A percentile compares a stretch with the other conserved stretches of the same genome.
Evolutionary conservation across 2,888 invertebrate genomes (phyloP).

Genomic region (Cerastis rubricosa): DNA sequence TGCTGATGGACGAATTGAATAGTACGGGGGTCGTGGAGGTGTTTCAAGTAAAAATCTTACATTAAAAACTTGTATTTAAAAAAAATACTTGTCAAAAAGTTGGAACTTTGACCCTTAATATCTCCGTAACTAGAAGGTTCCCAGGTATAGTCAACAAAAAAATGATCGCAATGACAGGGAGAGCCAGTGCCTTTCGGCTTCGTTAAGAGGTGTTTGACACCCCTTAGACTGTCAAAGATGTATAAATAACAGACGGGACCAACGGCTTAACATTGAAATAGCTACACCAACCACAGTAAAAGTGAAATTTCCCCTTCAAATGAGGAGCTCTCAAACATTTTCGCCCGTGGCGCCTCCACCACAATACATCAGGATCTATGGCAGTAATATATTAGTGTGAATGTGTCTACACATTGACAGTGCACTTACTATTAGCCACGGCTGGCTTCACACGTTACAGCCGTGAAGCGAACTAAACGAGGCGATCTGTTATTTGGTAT

Average conservation of each 20-base stretch:
- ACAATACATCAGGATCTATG: conserved; percentile 45
- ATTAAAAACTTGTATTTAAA: too few species aligned
- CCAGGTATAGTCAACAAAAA: too few species aligned
- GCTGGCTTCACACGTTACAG: conserved; percentile 57
- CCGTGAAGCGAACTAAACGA: conserved; percentile 63
- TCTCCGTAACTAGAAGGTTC: too few species aligned
- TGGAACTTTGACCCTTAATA: too few species aligned
- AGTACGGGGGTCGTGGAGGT: too few species aligned
- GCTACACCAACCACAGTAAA: not conserved
- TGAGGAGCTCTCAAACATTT: conserved; percentile 30
- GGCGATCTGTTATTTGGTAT: conserved; percentile 52
- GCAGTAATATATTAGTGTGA: conserved; percentile 49
- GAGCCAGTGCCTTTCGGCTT: too few species aligned
- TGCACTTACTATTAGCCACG: conserved; percentile 66
- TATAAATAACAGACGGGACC: not conserved
- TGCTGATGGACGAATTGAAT: too few species aligned
- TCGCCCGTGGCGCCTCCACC: conserved; percentile 25
- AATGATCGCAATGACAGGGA: too few species aligned
- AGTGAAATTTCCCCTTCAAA: conserved; percentile 16
- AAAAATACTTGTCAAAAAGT: too few species aligned
- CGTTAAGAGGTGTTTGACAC: too few species aligned
- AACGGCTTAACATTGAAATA: not conserved
- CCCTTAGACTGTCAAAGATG: not conserved
- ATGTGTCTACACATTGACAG: conserved; percentile 58
- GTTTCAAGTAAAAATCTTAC: too few species aligned